These are phyloP conservation scores for Epicampocera succincta DNA, from an alignment of 2,888 invertebrate genomes.

Conservation along the genomic window DNA sequence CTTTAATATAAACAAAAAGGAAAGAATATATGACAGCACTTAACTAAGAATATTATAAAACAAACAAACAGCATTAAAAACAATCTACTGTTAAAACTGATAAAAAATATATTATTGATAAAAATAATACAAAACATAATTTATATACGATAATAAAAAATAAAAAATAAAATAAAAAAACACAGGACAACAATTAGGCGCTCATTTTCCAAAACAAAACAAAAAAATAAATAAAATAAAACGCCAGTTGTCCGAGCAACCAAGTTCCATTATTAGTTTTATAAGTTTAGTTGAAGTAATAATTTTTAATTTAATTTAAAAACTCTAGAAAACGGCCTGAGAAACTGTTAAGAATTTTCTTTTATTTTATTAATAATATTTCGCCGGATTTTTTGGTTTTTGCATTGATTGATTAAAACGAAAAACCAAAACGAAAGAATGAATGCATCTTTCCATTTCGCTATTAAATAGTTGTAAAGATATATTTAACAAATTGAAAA, in stretches of 20 bases:
- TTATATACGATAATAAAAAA: no score
- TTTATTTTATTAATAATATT: conserved; percentile 16
- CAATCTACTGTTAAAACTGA: conserved; percentile 4
- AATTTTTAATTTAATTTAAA: conserved; percentile 41
- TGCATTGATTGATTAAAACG: conserved; percentile 3
- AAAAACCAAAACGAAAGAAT: no score
- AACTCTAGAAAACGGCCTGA: conserved; percentile 8
- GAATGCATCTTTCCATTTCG: conserved; percentile 6
- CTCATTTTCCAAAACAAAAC: conserved; percentile 42
- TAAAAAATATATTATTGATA: conserved; percentile 10
- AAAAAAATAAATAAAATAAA: not conserved
- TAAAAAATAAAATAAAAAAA: conserved; percentile 17
- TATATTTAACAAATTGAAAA: not conserved
- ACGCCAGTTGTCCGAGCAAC: conserved; percentile 30
- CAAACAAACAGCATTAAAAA: conserved; percentile 1
- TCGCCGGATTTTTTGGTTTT: conserved; percentile 11
- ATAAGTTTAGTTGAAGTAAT: conserved; percentile 66
- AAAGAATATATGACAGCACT: not conserved
- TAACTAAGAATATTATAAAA: conserved; percentile 3
- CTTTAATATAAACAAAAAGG: not conserved
- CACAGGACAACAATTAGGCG: conserved; percentile 21
- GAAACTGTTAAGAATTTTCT: conserved; percentile 6
- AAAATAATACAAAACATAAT: no score
- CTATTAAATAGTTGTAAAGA: conserved; percentile 44
- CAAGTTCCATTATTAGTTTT: conserved; percentile 70